Percentiles rank a stretch among this genome's conserved stretches.
Evolutionary conservation across 2,888 invertebrate species (phyloP).

Genomic region (Drosophila pseudotalamancana): DNA sequence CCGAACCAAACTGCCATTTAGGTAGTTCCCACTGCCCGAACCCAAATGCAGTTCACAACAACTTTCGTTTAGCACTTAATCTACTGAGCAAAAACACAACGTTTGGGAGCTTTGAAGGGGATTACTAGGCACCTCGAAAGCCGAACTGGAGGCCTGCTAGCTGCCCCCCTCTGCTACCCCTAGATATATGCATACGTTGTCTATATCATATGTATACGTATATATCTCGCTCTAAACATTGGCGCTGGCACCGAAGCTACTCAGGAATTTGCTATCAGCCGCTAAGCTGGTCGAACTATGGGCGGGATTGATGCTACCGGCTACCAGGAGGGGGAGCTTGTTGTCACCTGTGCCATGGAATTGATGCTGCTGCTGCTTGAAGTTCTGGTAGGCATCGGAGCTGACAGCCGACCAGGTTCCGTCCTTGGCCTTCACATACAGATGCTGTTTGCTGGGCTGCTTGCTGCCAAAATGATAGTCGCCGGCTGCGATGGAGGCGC

Average conservation of each 20-base stretch:
- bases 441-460: conserved; percentile 83
- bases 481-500: conserved; percentile 76
- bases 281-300: conserved; percentile 72
- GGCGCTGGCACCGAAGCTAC: conserved; percentile 84
- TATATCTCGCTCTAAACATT: conserved; percentile 75
- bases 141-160: no score
- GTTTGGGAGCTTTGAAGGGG: no score
- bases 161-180: background rate
- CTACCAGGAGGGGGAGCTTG: conserved; percentile 49
- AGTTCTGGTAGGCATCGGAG: conserved; percentile 83
- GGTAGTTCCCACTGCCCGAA: background rate
- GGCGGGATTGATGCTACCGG: conserved; percentile 32
- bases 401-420: conserved; percentile 84
- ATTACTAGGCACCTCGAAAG: no score
- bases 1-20: conserved; percentile 10
- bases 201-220: background rate
- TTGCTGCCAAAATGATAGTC: conserved; percentile 82
- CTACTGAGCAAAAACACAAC: conserved; percentile 67
- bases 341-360: conserved; percentile 75
- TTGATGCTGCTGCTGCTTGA: conserved; percentile 77
- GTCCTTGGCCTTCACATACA: conserved; percentile 84
- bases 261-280: conserved; percentile 83
- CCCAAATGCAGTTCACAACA: conserved; percentile 31
- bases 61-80: conserved; percentile 40
- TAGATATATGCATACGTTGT: background rate